These are phyloP conservation scores for Sardinella longiceps DNA, from an alignment of 2,797 vertebrate species.

Conservation along the genomic window DNA sequence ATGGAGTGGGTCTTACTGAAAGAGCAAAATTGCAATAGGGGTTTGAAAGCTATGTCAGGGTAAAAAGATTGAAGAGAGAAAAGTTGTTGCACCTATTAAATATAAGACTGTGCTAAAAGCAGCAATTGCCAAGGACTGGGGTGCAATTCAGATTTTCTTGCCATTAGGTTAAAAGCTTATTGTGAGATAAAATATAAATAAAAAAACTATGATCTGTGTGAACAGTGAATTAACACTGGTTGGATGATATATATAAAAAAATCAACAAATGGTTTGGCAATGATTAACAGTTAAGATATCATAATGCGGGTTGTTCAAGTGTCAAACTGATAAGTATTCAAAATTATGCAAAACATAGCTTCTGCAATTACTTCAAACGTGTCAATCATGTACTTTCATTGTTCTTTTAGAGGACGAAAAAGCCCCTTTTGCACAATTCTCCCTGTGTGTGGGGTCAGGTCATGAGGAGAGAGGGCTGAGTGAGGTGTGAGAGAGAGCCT, in stretches of 20 bases:
- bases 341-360: constrained; percentile 14
- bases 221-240: not conserved
- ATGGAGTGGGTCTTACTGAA: constrained; percentile 67
- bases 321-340: not conserved
- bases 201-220: not conserved
- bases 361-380: not conserved
- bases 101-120: not conserved
- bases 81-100: constrained; percentile 35
- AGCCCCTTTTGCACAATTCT: not conserved
- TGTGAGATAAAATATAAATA: not conserved
- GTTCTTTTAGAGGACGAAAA: not conserved
- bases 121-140: not conserved
- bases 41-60: constrained; percentile 37
- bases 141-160: not conserved
- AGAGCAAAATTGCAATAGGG: constrained; percentile 56
- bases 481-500: not conserved
- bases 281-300: not conserved
- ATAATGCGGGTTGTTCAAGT: constrained; percentile 12
- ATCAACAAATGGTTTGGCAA: not conserved
- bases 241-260: not conserved
- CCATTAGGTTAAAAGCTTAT: not conserved
- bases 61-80: constrained; percentile 38
- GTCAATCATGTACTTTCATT: not conserved
- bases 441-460: not conserved
- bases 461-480: not conserved